Conservation (phyloP, 1,140 invertebrate genomes). For the Drosophila grimshawi region DNA sequence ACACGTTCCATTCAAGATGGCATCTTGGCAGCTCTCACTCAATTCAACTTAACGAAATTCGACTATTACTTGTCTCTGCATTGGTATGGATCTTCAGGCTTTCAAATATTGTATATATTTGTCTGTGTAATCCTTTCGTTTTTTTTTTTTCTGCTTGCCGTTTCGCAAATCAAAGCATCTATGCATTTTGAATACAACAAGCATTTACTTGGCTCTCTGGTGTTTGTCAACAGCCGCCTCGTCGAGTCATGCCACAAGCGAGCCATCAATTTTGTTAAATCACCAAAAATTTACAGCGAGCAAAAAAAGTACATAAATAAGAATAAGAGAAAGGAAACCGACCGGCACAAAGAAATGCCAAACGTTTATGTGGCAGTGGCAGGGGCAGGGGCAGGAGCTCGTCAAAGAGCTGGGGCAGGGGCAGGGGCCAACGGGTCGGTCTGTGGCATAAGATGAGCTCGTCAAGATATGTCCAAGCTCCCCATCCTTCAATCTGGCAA, state of each 20-base stretch:
- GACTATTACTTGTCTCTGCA: conserved; percentile 9
- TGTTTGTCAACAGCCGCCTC: background rate
- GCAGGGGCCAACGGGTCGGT: too few relatives aligned
- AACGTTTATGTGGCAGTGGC: conserved; percentile 23
- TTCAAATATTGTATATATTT: conserved; percentile 21
- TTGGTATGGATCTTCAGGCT: conserved; percentile 6
- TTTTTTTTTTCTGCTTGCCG: conserved; percentile 32
- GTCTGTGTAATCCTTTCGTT: conserved; percentile 60
- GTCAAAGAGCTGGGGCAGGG: too few relatives aligned
- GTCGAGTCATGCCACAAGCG: conserved; percentile 48
- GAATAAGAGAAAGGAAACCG: conserved; percentile 18
- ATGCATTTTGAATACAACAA: conserved; percentile 63
- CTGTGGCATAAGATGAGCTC: conserved; percentile 71
- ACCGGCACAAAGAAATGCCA: conserved; percentile 1
- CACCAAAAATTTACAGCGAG: conserved; percentile 58
- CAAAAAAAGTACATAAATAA: conserved; percentile 47
- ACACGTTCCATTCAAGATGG: conserved; percentile 22
- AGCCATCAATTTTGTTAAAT: conserved; percentile 79
- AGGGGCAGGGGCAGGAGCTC: too few relatives aligned
- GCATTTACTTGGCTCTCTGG: background rate
- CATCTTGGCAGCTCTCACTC: conserved; percentile 24
- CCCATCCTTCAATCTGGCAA: background rate
- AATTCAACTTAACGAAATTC: background rate
- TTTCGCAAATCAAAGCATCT: conserved; percentile 64
- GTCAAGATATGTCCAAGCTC: conserved; percentile 60